Conservation (phyloP, 2,888 invertebrate genomes). For the Noctua pronuba region DNA sequence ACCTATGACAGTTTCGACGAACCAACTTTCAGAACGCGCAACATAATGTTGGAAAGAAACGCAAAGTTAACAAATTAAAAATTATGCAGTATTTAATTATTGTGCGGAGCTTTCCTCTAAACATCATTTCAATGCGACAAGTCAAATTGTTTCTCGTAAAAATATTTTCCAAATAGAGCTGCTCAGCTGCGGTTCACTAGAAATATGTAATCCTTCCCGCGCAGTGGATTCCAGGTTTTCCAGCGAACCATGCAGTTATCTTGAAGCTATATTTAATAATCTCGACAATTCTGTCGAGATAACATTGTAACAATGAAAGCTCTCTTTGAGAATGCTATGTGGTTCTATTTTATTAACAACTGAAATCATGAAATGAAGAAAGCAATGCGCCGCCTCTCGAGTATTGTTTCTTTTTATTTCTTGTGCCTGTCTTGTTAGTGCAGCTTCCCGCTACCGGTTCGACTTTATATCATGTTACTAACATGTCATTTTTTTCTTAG, state of each 20-base stretch:
- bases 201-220: not conserved
- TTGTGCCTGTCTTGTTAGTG: constrained; percentile 24
- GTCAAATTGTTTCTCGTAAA: not conserved
- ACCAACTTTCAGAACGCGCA: not conserved
- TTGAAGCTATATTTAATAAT: constrained; percentile 3
- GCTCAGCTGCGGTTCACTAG: not conserved
- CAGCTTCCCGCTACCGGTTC: not conserved
- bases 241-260: not conserved
- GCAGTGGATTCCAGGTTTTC: not conserved
- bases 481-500: constrained; percentile 11
- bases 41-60: constrained; percentile 15
- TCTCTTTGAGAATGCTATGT: not conserved
- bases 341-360: not conserved
- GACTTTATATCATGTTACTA: constrained; percentile 24
- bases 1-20: not conserved
- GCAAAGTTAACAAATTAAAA: not conserved
- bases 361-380: constrained; percentile 15
- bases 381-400: constrained; percentile 1
- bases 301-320: constrained; percentile 1
- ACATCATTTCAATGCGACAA: not conserved
- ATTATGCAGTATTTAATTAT: not conserved
- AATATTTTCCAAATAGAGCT: constrained; percentile 4
- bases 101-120: constrained; percentile 6
- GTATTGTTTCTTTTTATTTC: constrained; percentile 8
- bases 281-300: not conserved